Base-by-base conservation (phyloP, 2,797 vertebrate species). In the Argya squamiceps region DNA sequence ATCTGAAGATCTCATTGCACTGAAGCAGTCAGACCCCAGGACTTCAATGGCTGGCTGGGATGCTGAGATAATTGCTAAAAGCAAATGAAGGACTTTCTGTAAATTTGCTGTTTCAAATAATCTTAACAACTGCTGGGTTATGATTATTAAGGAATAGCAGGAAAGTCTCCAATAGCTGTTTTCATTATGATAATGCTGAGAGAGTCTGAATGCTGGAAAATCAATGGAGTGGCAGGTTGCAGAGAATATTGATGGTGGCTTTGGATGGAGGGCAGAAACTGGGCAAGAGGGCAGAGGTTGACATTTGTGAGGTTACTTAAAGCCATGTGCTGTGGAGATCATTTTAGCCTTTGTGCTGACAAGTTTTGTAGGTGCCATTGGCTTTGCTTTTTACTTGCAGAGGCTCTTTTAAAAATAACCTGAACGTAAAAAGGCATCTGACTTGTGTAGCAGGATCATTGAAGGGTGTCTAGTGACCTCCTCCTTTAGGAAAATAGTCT, bases 11-110 rank as follows among this genome's bases (percentile, higher is more conserved):
- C 24, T 71, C 58, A 10, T 34, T 95, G 88, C 75, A n/a, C 46
- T 91, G 84, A 84, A 96, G 85, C 74, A 78, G 46, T 67, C 74
- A 81, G 53, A 92, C 27, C 70, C 68, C 67, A 92, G 74, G 89
- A 83, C 88, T 76, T 68, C 12, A 30, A 55, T 73, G 47, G 26
- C 55, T 76, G 59, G 23, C 34, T 53, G 23, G n/a, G 58, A 34
- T 77, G 47, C 56, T 68, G 56, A 85, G 63, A 21, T 74, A 70
- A 60, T 17, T 39, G 29, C 32, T 83, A 17, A 58, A 78, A 95
- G 59, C 27, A 59, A 37, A 41, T 4, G 13, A 59, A 73, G 34
- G n/a, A 20, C 7, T 8, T n/a, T 15, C 47, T 92, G 88, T 27
- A 15, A 30, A 58, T 70, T 68, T 74, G 16, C 36, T 64, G 4